A percentile compares a stretch with the other conserved stretches of the same genome.
phyloP scores from a whole-genome alignment of 2,113 vertebrate species.

The Amphilophus citrinellus region DNA sequence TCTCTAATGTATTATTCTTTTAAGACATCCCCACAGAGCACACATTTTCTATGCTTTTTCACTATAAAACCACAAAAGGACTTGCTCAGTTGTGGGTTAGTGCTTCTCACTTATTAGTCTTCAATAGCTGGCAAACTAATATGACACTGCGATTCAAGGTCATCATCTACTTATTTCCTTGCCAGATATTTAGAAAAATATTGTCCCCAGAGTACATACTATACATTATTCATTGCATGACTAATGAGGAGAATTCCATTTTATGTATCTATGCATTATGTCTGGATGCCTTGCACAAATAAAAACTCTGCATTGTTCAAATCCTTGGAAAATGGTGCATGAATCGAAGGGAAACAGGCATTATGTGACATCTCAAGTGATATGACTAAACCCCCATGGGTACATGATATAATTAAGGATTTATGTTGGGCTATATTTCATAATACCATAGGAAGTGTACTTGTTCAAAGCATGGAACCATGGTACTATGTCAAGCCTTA shows the following conservation, averaged over 20 bases:
- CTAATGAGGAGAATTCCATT: conserved; percentile 37
- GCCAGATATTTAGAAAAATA: conserved; percentile 27
- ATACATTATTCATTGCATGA: conserved; percentile 32
- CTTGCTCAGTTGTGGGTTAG: neutral
- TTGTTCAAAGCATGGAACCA: conserved; percentile 53
- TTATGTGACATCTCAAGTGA: conserved; percentile 61
- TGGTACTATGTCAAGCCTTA: conserved; percentile 58
- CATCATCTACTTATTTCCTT: conserved; percentile 31
- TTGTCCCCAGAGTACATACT: conserved; percentile 22
- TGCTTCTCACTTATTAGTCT: conserved; percentile 4
- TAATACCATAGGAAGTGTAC: conserved; percentile 61
- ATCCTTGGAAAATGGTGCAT: conserved; percentile 40
- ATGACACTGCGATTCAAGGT: conserved; percentile 39
- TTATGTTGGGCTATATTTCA: conserved; percentile 65
- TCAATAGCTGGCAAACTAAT: neutral
- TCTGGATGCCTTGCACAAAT: neutral
- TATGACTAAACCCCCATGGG: conserved; percentile 57
- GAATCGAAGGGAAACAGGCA: conserved; percentile 49
- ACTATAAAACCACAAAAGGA: neutral
- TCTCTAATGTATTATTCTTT: neutral
- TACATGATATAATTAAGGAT: conserved; percentile 72
- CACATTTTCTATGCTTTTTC: neutral
- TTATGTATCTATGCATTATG: conserved; percentile 19
- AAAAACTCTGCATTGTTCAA: conserved; percentile 26
- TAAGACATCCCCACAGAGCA: neutral